Conservation (phyloP, 2,113 vertebrate species). For the Turnix velox region DNA sequence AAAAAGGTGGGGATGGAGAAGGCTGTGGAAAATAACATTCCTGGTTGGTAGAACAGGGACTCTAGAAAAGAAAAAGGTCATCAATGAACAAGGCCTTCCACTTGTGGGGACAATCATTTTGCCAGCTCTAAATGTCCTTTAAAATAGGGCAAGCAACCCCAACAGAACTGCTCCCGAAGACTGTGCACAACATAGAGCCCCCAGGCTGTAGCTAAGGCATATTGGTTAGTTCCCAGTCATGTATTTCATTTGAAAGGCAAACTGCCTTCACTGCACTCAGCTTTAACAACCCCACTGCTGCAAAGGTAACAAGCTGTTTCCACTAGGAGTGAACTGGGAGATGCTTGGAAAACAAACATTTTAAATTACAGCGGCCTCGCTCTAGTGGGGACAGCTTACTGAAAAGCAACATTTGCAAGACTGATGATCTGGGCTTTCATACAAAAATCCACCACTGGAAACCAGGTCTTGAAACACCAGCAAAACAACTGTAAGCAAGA, state of each 20-base stretch:
- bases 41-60: not conserved
- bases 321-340: not conserved
- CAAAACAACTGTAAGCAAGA: not conserved
- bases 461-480: slow-evolving; percentile 21
- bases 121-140: not conserved
- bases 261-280: not conserved
- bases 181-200: not conserved
- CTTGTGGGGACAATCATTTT: rapidly evolving
- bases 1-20: not conserved
- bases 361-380: slow-evolving; percentile 27
- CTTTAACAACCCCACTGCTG: not conserved
- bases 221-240: not conserved
- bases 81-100: not conserved
- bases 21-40: not conserved
- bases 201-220: not conserved
- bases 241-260: slow-evolving; percentile 46
- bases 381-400: not conserved
- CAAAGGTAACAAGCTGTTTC: not conserved
- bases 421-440: not conserved
- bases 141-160: not conserved
- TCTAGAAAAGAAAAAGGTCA: not conserved
- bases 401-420: slow-evolving; percentile 47
- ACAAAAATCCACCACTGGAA: not conserved
- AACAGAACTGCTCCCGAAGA: not conserved
- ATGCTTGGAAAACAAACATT: slow-evolving; percentile 40